A percentile compares a stretch with the other conserved stretches of the same genome.
These are phyloP conservation scores for Leptobrachium ailaonicum DNA, from an alignment of 2,113 vertebrate species.

Conservation along the genomic window DNA sequence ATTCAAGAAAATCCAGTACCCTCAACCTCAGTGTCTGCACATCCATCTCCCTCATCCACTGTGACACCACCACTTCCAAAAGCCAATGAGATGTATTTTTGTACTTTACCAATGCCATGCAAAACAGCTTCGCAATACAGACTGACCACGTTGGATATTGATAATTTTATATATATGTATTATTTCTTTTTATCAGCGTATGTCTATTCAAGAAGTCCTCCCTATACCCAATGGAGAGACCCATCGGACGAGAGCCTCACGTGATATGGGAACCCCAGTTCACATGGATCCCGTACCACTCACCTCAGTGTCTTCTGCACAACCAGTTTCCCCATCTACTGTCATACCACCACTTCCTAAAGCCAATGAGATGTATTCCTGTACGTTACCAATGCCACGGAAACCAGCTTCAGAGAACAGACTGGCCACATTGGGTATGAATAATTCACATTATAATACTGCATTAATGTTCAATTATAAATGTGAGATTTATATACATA, in stretches of 20 bases:
- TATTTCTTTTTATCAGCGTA: constrained; percentile 59
- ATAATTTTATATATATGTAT: background rate
- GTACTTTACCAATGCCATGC: constrained; percentile 75
- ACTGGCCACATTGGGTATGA: constrained; percentile 67
- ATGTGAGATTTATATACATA: no score
- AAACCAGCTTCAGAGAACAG: constrained; percentile 70
- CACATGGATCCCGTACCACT: constrained; percentile 26
- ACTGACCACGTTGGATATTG: constrained; percentile 67
- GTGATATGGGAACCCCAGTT: constrained; percentile 8
- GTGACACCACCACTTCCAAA: constrained; percentile 57
- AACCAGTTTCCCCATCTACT: constrained; percentile 46
- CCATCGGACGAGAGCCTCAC: constrained; percentile 31
- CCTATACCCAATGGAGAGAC: constrained; percentile 71
- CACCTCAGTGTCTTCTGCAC: constrained; percentile 12
- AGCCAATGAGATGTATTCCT: constrained; percentile 67
- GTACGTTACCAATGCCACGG: constrained; percentile 75
- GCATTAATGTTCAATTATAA: no score
- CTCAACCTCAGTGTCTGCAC: constrained; percentile 9
- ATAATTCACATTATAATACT: background rate
- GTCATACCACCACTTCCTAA: constrained; percentile 57
- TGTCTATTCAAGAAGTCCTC: constrained; percentile 76
- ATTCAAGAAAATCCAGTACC: background rate
- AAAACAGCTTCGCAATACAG: constrained; percentile 70
- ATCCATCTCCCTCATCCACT: constrained; percentile 46
- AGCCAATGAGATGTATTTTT: constrained; percentile 67